Conservation (phyloP, 2,797 vertebrate genomes). For the Anguilla marmorata region DNA sequence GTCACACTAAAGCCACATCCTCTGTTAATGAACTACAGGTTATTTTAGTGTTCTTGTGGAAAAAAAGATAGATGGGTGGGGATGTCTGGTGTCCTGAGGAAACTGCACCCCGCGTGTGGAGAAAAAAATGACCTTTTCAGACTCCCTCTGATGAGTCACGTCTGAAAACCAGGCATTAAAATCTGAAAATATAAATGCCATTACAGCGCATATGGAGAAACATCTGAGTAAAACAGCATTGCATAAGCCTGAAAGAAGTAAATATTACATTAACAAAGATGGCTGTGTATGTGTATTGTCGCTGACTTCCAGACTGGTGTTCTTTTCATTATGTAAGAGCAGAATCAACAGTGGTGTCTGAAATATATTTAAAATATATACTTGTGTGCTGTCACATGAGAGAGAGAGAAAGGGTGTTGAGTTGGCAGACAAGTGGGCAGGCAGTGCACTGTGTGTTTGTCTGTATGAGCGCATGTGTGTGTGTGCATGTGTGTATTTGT, state of each 20-base stretch:
- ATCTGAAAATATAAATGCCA: background rate
- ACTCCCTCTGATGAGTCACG: slow-evolving; percentile 35
- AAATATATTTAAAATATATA: background rate
- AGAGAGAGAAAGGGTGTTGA: slow-evolving; percentile 40
- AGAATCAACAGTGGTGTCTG: background rate
- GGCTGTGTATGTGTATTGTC: background rate
- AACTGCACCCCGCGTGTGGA: slow-evolving; percentile 57
- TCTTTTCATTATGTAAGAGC: background rate
- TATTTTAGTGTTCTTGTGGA: slow-evolving; percentile 63
- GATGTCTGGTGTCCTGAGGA: slow-evolving; percentile 62
- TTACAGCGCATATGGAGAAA: background rate
- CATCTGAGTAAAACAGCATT: background rate
- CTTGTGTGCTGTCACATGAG: background rate
- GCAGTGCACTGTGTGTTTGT: slow-evolving; percentile 42
- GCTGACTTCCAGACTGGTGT: background rate
- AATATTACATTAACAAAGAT: background rate
- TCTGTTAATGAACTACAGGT: slow-evolving; percentile 45
- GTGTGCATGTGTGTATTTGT: slow-evolving; percentile 21
- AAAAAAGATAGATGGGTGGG: slow-evolving; percentile 54
- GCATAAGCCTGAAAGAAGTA: background rate
- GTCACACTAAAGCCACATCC: slow-evolving; percentile 41
- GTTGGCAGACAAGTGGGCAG: slow-evolving; percentile 29
- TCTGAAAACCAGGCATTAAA: background rate
- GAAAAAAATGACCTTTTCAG: slow-evolving; percentile 50
- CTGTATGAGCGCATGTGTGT: slow-evolving; percentile 18